Percentiles rank a stretch among this genome's conserved stretches.
Conservation (phyloP, 2,797 vertebrate genomes). For the Enteromius viviparus region DNA sequence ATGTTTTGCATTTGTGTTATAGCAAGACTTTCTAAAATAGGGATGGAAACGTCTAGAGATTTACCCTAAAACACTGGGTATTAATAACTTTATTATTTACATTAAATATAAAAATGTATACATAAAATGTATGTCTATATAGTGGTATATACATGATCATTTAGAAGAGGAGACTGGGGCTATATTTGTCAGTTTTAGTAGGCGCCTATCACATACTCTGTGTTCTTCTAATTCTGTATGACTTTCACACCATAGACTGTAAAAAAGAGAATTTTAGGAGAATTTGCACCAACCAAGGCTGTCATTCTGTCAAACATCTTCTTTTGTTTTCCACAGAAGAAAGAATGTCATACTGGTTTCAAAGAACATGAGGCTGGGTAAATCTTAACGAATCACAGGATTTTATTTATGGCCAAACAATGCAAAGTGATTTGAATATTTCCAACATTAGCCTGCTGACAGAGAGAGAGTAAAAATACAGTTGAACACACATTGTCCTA, state of each 20-base stretch:
- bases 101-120: neutral
- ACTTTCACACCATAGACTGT: neutral
- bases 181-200: neutral
- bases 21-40: neutral
- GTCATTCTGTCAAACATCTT: neutral
- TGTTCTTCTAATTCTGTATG: slow-evolving; percentile 5
- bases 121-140: neutral
- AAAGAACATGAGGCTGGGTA: neutral
- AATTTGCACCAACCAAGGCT: neutral
- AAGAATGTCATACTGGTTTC: neutral
- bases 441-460: neutral
- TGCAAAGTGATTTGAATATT: neutral
- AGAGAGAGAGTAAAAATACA: neutral
- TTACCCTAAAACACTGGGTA: neutral
- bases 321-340: slow-evolving; percentile 11
- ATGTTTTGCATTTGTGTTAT: neutral
- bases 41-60: neutral
- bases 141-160: neutral
- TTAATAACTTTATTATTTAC: no score
- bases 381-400: neutral
- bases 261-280: neutral
- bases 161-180: neutral
- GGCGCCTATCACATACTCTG: neutral
- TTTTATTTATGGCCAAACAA: neutral
- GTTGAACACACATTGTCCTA: neutral